Evolutionary conservation across 2,797 vertebrate genomes (phyloP).

Genomic region (Sebastes melanostomus): DNA sequence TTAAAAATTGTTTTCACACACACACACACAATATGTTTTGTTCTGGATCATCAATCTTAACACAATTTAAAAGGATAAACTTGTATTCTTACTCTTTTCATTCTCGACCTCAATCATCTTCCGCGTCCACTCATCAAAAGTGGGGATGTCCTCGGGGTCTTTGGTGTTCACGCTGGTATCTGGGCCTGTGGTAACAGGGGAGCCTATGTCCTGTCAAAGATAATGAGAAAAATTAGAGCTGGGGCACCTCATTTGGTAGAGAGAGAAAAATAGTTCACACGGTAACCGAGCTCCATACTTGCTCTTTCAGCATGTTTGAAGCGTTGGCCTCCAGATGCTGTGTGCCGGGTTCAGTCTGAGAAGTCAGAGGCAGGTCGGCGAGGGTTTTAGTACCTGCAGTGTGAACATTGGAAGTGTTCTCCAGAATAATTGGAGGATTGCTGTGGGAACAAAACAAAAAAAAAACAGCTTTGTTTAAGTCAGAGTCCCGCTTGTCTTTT

Average conservation of each 20-base stretch:
- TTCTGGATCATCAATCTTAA: neutral
- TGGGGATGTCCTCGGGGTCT: slow-evolving; percentile 93
- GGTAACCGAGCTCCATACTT: slow-evolving; percentile 38
- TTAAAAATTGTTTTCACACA: neutral
- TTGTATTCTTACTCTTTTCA: slow-evolving; percentile 88
- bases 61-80: neutral
- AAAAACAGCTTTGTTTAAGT: neutral
- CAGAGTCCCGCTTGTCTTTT: neutral
- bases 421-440: slow-evolving; percentile 72
- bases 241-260: slow-evolving; percentile 38
- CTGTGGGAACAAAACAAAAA: slow-evolving; percentile 4
- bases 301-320: slow-evolving; percentile 58
- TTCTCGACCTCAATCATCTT: slow-evolving; percentile 97
- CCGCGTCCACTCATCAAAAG: slow-evolving; percentile 98
- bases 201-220: slow-evolving; percentile 64
- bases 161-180: slow-evolving; percentile 64
- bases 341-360: slow-evolving; percentile 25
- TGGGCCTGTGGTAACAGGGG: slow-evolving; percentile 50
- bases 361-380: slow-evolving; percentile 39
- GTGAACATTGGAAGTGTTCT: slow-evolving; percentile 76
- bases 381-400: slow-evolving; percentile 67
- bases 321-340: slow-evolving; percentile 60
- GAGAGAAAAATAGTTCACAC: slow-evolving; percentile 13
- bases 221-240: slow-evolving; percentile 55
- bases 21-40: neutral